Evolutionary conservation across 1,140 invertebrate genomes (phyloP).

Genomic region (Pissodes strobi): DNA sequence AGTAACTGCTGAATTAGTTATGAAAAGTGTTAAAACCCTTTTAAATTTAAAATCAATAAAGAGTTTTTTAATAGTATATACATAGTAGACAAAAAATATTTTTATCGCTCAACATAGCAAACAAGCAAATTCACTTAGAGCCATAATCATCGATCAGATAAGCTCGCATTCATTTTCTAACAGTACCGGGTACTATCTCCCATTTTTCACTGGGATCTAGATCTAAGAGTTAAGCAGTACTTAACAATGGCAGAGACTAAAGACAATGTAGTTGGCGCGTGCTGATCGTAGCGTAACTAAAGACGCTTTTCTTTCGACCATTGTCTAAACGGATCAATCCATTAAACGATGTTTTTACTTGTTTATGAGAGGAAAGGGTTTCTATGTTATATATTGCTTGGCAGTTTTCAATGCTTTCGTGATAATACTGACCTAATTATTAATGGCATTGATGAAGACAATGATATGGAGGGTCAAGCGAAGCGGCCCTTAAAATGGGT

Average conservation of each 20-base stretch:
- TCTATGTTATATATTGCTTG: neutral
- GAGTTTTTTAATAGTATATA: no score
- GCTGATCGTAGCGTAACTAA: conserved; percentile 11
- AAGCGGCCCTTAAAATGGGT: no score
- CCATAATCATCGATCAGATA: neutral
- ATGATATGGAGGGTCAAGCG: no score
- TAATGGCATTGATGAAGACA: no score
- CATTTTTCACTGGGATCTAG: conserved; percentile 3
- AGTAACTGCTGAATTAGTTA: no score
- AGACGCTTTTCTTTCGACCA: conserved; percentile 6
- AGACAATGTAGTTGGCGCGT: conserved; percentile 16
- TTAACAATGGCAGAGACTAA: conserved; percentile 4
- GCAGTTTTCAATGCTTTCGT: no score
- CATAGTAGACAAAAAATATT: no score
- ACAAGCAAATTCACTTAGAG: no score
- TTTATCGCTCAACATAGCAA: no score
- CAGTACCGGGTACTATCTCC: conserved; percentile 1
- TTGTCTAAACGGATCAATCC: conserved; percentile 6
- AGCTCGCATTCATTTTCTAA: neutral
- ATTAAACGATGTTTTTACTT: neutral
- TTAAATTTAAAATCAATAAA: no score
- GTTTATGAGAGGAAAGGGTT: neutral
- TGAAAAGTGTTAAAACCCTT: no score
- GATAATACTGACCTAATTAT: no score
- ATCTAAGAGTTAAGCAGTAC: neutral